Base-by-base conservation (phyloP, 37 sponge, comb jelly and placozoan species). In the Agelas oroides region DNA sequence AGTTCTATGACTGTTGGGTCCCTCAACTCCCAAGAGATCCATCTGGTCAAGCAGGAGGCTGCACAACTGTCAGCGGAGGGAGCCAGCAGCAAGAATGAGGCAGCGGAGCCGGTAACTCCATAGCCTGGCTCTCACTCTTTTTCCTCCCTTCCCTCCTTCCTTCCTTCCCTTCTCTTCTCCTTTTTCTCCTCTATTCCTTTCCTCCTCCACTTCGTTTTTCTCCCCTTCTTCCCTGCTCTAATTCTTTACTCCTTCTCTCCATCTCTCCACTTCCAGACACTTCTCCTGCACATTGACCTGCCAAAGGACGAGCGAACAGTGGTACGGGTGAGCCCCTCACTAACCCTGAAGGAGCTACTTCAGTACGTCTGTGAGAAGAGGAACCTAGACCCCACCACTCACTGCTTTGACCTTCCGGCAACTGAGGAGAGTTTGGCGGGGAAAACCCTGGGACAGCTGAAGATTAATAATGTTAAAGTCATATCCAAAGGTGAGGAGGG, bases 341-440 rank as follows among this genome's bases (percentile, higher is more conserved):
- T 62, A 27, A 28, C 73, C 53, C 27, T 86, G 53, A n/a, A 52
- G 40, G 53, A 78, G 64, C 65, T 86, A 0, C 73, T 86, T 13
- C 24, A 20, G 37, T 84, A 79, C 75, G 62, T 89, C 68, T 90
- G 91, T 36, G 86, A 85, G 76, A 90, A 80, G 85, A 79, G 87
- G 36, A 78, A 79, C 65, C 24, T 86, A 1, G 55, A 78, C 34
- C 53, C 21, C 5, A 40, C 52, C 16, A 31, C 56, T 1, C 55
- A 79, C 63, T 30, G n/a, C 25, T 79, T 86, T 58, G 71, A 78
- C 55, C 73, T 86, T 1, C 87, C 87, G 0, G 83, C 41, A 12
- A 58, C 85, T 36, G 70, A 38, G 59, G 77, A 69, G 69, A 85
- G 76, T 19, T 25, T 75, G 59, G 59, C 77, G 19, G 57, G 36